phyloP scores from a whole-genome alignment of 1,140 invertebrate genomes.

The Lasaia peninsularis region DNA sequence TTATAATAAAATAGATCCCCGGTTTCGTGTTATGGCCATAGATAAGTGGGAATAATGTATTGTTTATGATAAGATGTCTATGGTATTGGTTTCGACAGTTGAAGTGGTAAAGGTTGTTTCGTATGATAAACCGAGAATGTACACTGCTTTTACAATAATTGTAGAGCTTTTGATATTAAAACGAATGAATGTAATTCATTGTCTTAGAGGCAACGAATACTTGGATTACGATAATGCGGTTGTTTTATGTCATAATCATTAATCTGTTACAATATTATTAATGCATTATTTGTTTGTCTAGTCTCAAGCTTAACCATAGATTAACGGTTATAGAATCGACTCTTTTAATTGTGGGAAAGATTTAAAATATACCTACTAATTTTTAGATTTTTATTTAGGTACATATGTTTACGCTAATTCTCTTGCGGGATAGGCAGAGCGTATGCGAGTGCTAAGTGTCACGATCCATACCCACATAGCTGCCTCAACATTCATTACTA shows the following conservation, averaged over 20 bases:
- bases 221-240: neutral
- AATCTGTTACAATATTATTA: conserved; percentile 4
- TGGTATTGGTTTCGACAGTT: conserved; percentile 60
- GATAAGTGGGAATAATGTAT: conserved; percentile 72
- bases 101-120: conserved; percentile 66
- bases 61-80: conserved; percentile 68
- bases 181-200: conserved; percentile 16
- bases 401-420: no score
- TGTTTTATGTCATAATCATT: conserved; percentile 10
- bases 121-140: conserved; percentile 43
- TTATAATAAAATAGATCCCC: conserved; percentile 75
- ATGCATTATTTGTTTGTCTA: neutral
- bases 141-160: conserved; percentile 52
- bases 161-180: conserved; percentile 29
- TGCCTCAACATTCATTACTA: no score
- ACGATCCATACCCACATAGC: no score
- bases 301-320: neutral
- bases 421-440: no score
- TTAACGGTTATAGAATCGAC: no score
- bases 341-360: no score
- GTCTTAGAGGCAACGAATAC: neutral
- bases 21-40: conserved; percentile 67
- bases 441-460: no score
- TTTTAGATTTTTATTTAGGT: no score
- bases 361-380: no score